These are phyloP conservation scores for Ypsolopha scabrella DNA, from an alignment of 2,888 invertebrate genomes.

Conservation along the genomic window DNA sequence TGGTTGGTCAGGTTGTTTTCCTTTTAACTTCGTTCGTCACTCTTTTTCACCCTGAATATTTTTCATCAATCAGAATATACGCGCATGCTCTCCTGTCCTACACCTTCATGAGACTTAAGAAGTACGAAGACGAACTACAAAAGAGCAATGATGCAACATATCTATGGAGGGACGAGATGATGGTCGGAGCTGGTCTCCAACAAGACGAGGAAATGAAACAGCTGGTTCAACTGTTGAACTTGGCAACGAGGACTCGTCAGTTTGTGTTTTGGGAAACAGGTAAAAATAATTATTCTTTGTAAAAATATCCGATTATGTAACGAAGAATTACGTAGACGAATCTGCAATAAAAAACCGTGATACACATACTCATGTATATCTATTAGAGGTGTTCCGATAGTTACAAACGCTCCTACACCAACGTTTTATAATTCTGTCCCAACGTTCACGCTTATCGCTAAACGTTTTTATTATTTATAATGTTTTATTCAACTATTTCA, in stretches of 20 bases:
- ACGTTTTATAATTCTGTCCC: no score
- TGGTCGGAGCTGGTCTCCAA: constrained; percentile 20
- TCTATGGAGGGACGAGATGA: constrained; percentile 16
- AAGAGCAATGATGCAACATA: constrained; percentile 27
- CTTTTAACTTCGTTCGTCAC: no score
- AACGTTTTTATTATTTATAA: no score
- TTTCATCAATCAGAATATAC: constrained; percentile 22
- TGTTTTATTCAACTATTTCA: no score
- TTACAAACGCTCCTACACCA: no score
- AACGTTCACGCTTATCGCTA: no score
- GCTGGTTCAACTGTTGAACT: constrained; percentile 33
- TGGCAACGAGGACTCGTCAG: constrained; percentile 52
- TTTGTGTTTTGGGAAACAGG: constrained; percentile 87
- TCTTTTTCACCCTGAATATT: no score
- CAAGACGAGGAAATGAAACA: constrained; percentile 36
- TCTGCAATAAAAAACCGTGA: no score
- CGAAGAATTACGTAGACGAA: not conserved
- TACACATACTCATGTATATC: no score
- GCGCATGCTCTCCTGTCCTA: constrained; percentile 42
- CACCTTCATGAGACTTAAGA: constrained; percentile 35
- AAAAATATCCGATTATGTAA: not conserved
- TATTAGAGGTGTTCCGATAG: no score
- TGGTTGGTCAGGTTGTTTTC: no score
- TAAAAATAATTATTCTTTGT: constrained; percentile 17
- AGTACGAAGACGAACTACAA: constrained; percentile 35